These are phyloP conservation scores for Gulo gulo DNA, from an alignment of 2,113 vertebrate species.

Conservation along the genomic window DNA sequence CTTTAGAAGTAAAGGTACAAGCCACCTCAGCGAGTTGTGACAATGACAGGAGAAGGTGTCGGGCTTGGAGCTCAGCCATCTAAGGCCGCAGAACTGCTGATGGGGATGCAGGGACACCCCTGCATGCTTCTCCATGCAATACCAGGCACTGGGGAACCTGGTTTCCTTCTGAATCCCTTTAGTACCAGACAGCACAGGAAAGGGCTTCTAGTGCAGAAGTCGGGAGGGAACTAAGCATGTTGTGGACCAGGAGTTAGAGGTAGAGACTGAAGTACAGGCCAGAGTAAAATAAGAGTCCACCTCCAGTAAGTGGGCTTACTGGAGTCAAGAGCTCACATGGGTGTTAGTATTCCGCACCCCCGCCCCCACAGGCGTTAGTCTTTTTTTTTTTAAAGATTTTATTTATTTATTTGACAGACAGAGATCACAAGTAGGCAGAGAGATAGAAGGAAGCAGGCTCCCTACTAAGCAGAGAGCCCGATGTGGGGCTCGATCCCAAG, in stretches of 20 bases:
- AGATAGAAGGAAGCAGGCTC: too few relatives aligned
- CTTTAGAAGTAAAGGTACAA: neutral
- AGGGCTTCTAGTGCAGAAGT: neutral
- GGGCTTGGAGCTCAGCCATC: neutral
- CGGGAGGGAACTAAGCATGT: neutral
- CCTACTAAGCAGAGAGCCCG: too few relatives aligned
- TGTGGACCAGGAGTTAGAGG: neutral
- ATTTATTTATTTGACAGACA: too few relatives aligned
- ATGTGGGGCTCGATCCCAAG: too few relatives aligned
- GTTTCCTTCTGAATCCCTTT: neutral
- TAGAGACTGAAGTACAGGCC: neutral
- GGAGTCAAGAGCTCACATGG: neutral
- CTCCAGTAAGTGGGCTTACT: too few relatives aligned
- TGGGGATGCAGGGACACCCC: accelerated
- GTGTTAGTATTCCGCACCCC: neutral
- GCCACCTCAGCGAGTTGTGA: accelerated
- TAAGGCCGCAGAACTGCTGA: accelerated
- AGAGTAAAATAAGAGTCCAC: neutral
- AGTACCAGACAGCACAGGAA: neutral
- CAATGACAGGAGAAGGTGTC: accelerated
- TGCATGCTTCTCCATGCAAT: accelerated
- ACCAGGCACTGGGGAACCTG: too few relatives aligned
- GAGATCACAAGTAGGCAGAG: too few relatives aligned
- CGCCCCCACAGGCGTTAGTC: neutral
- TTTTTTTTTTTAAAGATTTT: too few relatives aligned